Base-by-base conservation (phyloP, 1,140 invertebrate genomes). In the Ceratoteleas bidentatus region DNA sequence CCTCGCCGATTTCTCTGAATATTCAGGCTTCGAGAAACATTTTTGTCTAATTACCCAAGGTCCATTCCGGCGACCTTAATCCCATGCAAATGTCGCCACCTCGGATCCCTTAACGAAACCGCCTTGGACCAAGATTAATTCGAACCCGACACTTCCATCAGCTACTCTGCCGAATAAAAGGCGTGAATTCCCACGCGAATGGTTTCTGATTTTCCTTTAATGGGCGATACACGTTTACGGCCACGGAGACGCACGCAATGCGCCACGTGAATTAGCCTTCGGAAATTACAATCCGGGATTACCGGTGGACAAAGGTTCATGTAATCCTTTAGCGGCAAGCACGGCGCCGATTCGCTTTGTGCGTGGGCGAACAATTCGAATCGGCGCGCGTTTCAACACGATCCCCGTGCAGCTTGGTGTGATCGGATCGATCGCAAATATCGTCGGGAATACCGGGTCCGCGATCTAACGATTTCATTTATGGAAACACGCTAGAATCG, bases 341-440 rank as follows among this genome's bases (percentile, higher is more conserved):
- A 66, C 66, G 61, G 74, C 73, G 69, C 66, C 79, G 65, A 79
- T 65, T 84, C 72, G 45, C 66, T 83, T 83, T 68, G 83, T 77
- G 76, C 80, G 77, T 83, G 73, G 81, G 72, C 54, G 77, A 76
- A 83, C 80, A 85, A 85, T 83, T 85, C 77, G 84, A 85, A 85
- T 84, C 49, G 72, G 72, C 53, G 74, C 57, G 78, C 79, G 73
- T 85, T 82, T 82, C 83, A 85, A 77, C 83, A 85, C 80, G 83
- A 72, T 52, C 74, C 69, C 61, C 66, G 16, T 66, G 56, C 68
- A 43, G 76, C 69, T 53, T 72, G 69, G 47, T 72, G 16, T 47
- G 16, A 47, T 36, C 53, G 72, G 72, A 84, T 80, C 80, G 68
- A 64, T 61, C 77, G 77, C 69, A 84, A 77, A 73, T 70, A 76